phyloP scores from a whole-genome alignment of 2,797 vertebrate species.

The Setipinna tenuifilis region DNA sequence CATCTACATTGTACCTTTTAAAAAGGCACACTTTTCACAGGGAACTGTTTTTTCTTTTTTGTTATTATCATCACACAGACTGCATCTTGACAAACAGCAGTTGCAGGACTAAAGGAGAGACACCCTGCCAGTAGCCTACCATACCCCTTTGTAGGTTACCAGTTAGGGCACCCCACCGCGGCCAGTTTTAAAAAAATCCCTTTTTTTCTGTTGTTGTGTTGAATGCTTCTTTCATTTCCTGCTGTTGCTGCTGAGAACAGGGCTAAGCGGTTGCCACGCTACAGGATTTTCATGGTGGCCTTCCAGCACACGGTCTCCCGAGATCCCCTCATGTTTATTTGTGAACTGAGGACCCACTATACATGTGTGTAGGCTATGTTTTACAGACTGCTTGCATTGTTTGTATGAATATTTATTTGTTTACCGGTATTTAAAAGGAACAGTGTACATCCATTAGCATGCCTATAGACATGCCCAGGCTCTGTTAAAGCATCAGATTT shows the following conservation, averaged over 20 bases:
- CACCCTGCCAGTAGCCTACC: background rate
- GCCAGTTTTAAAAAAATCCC: background rate
- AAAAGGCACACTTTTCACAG: background rate
- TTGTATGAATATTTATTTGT: too few species aligned
- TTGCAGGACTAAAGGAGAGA: too few species aligned
- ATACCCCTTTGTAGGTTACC: background rate
- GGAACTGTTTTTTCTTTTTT: background rate
- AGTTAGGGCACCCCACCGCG: background rate
- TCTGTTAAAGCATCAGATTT: too few species aligned
- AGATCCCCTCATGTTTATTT: background rate
- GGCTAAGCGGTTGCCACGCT: conserved; percentile 8
- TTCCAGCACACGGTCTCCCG: background rate
- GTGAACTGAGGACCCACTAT: background rate
- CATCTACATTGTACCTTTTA: background rate
- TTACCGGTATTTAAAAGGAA: too few species aligned
- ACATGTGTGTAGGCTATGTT: background rate
- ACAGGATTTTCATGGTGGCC: background rate
- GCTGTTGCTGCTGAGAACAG: background rate
- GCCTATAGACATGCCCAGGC: too few species aligned
- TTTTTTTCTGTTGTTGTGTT: background rate
- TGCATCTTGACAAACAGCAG: background rate
- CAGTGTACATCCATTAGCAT: too few species aligned
- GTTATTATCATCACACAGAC: background rate
- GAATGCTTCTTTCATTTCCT: conserved; percentile 20
- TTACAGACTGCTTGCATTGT: background rate